phyloP scores from a whole-genome alignment of 2,888 invertebrate species.

The Ctenicera cuprea region DNA sequence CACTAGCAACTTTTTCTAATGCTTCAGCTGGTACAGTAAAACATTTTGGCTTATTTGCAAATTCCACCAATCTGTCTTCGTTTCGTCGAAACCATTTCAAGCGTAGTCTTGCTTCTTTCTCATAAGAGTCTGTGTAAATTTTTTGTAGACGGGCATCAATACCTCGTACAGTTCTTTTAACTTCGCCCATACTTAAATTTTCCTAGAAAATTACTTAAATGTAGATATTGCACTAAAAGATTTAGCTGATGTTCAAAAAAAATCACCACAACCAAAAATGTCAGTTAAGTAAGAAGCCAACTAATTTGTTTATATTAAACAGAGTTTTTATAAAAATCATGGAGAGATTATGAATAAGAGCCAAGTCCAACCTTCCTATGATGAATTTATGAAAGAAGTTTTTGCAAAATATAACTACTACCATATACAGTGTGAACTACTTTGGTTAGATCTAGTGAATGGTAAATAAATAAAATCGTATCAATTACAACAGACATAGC shows the following conservation, averaged over 20 bases:
- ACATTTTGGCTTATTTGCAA: slow-evolving; percentile 61
- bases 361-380: slow-evolving; percentile 59
- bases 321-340: slow-evolving; percentile 63
- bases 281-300: slow-evolving; percentile 19
- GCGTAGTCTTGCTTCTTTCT: slow-evolving; percentile 67
- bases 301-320: neutral
- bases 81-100: slow-evolving; percentile 70
- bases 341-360: slow-evolving; percentile 56
- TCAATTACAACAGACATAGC: neutral
- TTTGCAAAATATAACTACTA: slow-evolving; percentile 61
- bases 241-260: neutral
- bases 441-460: slow-evolving; percentile 61
- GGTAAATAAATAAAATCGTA: slow-evolving; percentile 31
- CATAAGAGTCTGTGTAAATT: slow-evolving; percentile 58
- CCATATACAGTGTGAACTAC: slow-evolving; percentile 63
- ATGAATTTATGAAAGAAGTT: slow-evolving; percentile 62
- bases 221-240: slow-evolving; percentile 12
- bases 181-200: slow-evolving; percentile 31
- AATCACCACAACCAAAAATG: neutral
- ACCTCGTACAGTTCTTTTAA: slow-evolving; percentile 26
- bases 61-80: slow-evolving; percentile 64
- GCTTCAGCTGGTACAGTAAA: slow-evolving; percentile 63
- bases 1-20: slow-evolving; percentile 60
- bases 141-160: slow-evolving; percentile 44
- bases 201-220: neutral